phyloP scores from a whole-genome alignment of 2,888 invertebrate species.

The Acanthosepion esculentum region DNA sequence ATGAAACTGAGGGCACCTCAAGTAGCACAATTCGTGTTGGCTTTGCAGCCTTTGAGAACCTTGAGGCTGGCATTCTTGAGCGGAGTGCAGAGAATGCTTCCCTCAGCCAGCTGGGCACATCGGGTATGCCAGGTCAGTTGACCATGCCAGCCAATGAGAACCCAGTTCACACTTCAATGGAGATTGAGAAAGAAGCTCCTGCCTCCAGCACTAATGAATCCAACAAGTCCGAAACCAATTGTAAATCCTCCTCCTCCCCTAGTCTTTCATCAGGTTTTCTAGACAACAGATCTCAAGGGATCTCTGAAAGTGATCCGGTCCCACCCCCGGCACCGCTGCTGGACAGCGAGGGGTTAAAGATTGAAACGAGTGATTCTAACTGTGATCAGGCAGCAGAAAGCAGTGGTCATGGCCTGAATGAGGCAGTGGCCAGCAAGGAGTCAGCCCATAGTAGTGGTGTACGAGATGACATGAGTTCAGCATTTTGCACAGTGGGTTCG shows the following conservation, averaged over 20 bases:
- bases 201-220: neutral
- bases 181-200: slow-evolving; percentile 36
- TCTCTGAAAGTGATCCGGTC: neutral
- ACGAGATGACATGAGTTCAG: neutral
- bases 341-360: slow-evolving; percentile 37
- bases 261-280: slow-evolving; percentile 34
- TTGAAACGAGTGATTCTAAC: slow-evolving; percentile 38
- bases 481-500: neutral
- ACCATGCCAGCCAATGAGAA: slow-evolving; percentile 36
- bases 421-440: neutral
- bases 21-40: slow-evolving; percentile 77
- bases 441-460: neutral
- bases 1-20: slow-evolving; percentile 81
- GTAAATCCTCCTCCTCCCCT: neutral
- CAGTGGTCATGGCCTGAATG: neutral
- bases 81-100: slow-evolving; percentile 56
- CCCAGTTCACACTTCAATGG: slow-evolving; percentile 38
- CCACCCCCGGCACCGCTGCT: neutral
- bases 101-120: slow-evolving; percentile 44
- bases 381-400: slow-evolving; percentile 37
- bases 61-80: slow-evolving; percentile 55
- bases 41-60: slow-evolving; percentile 59
- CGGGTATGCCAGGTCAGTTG: slow-evolving; percentile 41
- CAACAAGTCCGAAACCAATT: neutral
- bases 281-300: neutral